Percentiles rank a stretch among this genome's conserved stretches.
Evolutionary conservation across 2,113 vertebrate genomes (phyloP).

Genomic region (Desmodus rotundus): DNA sequence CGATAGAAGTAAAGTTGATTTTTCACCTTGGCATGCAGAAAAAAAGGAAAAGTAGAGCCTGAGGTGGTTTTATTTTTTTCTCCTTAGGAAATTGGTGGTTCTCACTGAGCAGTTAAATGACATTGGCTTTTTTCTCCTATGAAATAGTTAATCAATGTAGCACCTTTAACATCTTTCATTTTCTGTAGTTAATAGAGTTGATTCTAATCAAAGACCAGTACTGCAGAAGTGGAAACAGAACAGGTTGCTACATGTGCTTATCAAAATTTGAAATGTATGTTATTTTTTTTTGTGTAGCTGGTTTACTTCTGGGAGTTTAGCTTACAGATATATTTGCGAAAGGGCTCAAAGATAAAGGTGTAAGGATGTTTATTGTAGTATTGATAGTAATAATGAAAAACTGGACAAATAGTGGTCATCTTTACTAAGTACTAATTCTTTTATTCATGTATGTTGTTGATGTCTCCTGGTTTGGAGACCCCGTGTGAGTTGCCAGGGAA

Average conservation of each 20-base stretch:
- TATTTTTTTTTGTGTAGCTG: not conserved
- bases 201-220: slow-evolving; percentile 26
- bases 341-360: not conserved
- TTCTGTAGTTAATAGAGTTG: not conserved
- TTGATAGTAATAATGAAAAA: not conserved
- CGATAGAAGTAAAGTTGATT: not conserved
- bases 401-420: not conserved
- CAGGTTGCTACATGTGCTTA: not conserved
- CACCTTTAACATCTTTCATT: slow-evolving; percentile 39
- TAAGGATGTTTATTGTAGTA: not conserved
- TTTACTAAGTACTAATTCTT: slow-evolving; percentile 11
- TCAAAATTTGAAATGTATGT: not conserved
- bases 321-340: not conserved
- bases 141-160: slow-evolving; percentile 49
- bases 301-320: slow-evolving; percentile 31
- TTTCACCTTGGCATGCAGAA: slow-evolving; percentile 23
- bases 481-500: not conserved
- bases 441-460: not conserved
- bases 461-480: not conserved
- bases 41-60: not conserved
- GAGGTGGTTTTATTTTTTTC: not conserved
- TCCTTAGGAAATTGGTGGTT: not conserved
- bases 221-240: not conserved
- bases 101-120: not conserved
- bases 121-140: slow-evolving; percentile 1